A percentile compares a stretch with the other conserved stretches of the same genome.
Evolutionary conservation across 92 coral and sea anemone genomes (phyloP).

Genomic region (Bergia puertoricense): DNA sequence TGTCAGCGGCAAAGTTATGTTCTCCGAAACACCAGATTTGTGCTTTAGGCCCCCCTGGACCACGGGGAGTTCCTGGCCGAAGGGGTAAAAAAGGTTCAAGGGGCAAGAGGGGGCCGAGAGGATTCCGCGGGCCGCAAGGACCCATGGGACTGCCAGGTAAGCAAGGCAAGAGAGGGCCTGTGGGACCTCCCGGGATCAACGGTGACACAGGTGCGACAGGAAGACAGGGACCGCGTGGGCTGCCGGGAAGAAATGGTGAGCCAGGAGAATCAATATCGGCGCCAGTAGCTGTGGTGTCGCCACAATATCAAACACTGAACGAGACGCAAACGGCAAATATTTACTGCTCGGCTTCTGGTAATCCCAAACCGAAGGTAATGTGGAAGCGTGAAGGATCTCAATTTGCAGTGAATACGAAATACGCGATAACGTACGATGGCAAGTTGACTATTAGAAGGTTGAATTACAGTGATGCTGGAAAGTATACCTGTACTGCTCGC

Average conservation of each 20-base stretch:
- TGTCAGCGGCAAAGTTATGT: neutral
- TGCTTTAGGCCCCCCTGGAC: neutral
- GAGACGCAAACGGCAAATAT: slow-evolving; percentile 29
- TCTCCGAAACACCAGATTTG: neutral
- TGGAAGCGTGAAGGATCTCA: slow-evolving; percentile 23
- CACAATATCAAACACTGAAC: neutral
- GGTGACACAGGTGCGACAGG: slow-evolving; percentile 28
- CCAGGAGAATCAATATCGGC: slow-evolving; percentile 39
- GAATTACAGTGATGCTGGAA: slow-evolving; percentile 42
- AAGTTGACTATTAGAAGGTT: neutral
- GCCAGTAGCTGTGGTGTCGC: slow-evolving; percentile 33
- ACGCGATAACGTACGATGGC: slow-evolving; percentile 25
- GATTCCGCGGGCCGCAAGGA: slow-evolving; percentile 36
- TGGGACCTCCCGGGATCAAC: slow-evolving; percentile 21
- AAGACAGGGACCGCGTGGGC: slow-evolving; percentile 31
- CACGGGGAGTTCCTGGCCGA: neutral
- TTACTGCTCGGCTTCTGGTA: slow-evolving; percentile 42
- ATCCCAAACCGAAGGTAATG: slow-evolving; percentile 35
- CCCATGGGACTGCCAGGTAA: slow-evolving; percentile 33
- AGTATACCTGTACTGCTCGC: slow-evolving; percentile 35
- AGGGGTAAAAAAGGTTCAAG: slow-evolving; percentile 5
- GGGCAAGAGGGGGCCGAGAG: slow-evolving; percentile 19
- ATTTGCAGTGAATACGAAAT: neutral
- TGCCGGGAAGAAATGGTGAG: slow-evolving; percentile 19
- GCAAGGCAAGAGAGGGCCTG: slow-evolving; percentile 35